Conservation (phyloP, 2,797 vertebrate genomes). For the Thamnophis elegans region DNA sequence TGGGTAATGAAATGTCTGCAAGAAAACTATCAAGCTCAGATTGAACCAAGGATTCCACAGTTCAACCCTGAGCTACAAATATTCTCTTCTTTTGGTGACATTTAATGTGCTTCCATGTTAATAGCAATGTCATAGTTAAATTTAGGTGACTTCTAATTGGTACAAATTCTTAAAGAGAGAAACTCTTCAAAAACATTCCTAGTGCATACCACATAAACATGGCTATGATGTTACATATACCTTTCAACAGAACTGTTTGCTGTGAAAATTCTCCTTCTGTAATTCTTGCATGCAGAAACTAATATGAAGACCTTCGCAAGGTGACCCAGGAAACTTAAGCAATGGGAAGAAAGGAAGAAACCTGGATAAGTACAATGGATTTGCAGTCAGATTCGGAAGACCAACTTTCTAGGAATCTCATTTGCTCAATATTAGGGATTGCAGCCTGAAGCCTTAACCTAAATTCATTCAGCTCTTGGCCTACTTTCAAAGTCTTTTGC, state of each 20-base stretch:
- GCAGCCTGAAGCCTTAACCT: not conserved
- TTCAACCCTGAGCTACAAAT: not conserved
- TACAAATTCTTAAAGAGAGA: constrained; percentile 29
- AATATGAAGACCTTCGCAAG: not conserved
- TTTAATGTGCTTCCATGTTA: constrained; percentile 36
- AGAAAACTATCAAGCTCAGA: not conserved
- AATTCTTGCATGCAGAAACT: not conserved
- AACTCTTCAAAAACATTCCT: constrained; percentile 23
- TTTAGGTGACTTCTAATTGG: constrained; percentile 40
- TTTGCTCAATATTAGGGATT: not conserved
- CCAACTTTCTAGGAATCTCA: not conserved
- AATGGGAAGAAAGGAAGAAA: not conserved
- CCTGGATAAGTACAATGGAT: not conserved
- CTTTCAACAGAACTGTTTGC: not conserved
- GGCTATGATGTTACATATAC: not conserved
- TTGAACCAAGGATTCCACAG: not conserved
- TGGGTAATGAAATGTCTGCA: not conserved
- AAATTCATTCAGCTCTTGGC: not conserved
- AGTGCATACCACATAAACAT: constrained; percentile 15
- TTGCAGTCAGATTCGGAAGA: not conserved
- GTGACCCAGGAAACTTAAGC: not conserved
- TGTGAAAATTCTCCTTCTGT: constrained; percentile 4
- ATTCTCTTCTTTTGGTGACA: not conserved
- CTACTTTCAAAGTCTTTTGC: not conserved
- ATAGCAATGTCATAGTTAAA: constrained; percentile 24